Evolutionary conservation across 2,113 vertebrate species (phyloP), one percentile per base, ranked within the genome.

Genomic region (Plecotus auritus): DNA sequence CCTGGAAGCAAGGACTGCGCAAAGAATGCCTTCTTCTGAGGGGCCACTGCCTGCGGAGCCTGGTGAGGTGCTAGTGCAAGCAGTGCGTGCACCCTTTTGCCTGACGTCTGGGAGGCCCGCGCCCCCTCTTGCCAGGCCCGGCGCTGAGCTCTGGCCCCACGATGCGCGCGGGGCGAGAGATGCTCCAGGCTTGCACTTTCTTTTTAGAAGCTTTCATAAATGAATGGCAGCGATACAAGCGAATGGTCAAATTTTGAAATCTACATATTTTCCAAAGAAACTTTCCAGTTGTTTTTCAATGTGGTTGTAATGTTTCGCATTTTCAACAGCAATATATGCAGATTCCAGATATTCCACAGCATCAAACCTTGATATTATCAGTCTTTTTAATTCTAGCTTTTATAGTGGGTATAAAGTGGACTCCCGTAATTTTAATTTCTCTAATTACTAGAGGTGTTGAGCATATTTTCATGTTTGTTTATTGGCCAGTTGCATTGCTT

Each of bases 331-430:
- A 49, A 28, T 59, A 45, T 8, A 32, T 77, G 42, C 3, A 0
- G 64, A 18, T 82, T 87, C 28, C 70, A 83, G 76, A n/a, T 72
- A 37, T 10, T 82, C 59, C 59, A 45, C 10, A 12, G 37, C 35
- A 2, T 67, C 92, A 83, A 28, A 54, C 54, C 51, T 77, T 93
- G 66, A 42, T 81, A 23, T 10, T 61, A 56, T 81, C 81, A 77
- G 28, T 70, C 69, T 87, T 87, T 81, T 81, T 40, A 59, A 80
- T 64, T 92, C 28, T 89, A 77, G n/a, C 49, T 40, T 8, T 59
- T 56, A 77, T 7, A 22, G 28, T 64, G 30, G 45, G 56, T 17
- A 28, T 45, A 54, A 74, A 37, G 54, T 85, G 51, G 35, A 56
- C 37, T 64, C 72, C 37, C 1, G 0, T 40, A 77, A 72, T 54